Evolutionary conservation across 1,140 invertebrate genomes (phyloP), one percentile per base, ranked within the genome.

Genomic region (Achatina immaculata): DNA sequence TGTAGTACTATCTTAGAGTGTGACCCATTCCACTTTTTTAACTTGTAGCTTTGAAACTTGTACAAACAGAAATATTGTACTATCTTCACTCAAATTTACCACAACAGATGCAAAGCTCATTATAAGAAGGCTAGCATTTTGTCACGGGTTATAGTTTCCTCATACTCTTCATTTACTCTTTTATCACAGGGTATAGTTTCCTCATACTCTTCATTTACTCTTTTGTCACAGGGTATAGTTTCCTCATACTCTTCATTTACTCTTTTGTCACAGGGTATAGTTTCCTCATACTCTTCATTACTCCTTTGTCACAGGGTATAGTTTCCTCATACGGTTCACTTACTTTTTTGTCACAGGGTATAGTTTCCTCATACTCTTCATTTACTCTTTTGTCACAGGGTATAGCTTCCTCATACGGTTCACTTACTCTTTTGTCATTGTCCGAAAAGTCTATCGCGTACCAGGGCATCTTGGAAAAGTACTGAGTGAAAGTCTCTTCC

Each of bases 391-490:
- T 95, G 84, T 93, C 93, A 90, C 94, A 95, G 85, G 94, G 94
- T 73, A 94, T 93, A 2, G 94, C 94, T 55, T 96, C 89, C 76
- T 93, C 93, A 9, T 94, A 93, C 95, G 95, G 93, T 58, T 72
- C 34, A 45, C 83, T 74, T 45, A 85, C 85, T 83, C 82, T 87
- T 43, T n/a, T 65, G 31, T 86, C 84, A 42, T 81, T 16, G 51
- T 72, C 34, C 66, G 89, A 90, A 87, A 93, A 95, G 3, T 94
- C 93, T 86, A 95, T 91, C 76, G 94, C 93, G 31, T 94, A 86
- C 95, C 95, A 95, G 40, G 94, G 94, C 95, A 95, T 95, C 31
- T 90, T 92, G 81, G 92, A 91, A 40, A 93, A 93, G 85, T 95
- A 94, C 34, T 92, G 91, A 31, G 93, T 91, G 87, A 94, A 95